Evolutionary conservation across 2,113 vertebrate species (phyloP).

Genomic region (Verasper variegatus): DNA sequence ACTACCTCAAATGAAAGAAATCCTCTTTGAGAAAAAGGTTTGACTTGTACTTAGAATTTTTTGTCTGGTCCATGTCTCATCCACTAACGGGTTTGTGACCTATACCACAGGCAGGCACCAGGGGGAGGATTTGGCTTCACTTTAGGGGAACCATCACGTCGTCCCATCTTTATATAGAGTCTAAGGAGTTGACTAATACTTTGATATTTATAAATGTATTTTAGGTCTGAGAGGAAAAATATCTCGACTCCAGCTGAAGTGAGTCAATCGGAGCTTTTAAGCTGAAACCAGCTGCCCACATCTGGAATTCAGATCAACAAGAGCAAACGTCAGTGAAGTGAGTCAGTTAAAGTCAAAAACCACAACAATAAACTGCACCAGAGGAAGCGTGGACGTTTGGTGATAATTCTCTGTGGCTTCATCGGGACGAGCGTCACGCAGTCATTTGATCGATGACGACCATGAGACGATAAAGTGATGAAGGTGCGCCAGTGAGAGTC

Average conservation of each 20-base stretch:
- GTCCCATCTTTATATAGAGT: background rate
- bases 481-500: conserved; percentile 11
- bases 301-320: background rate
- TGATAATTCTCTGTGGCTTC: background rate
- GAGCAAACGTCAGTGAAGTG: background rate
- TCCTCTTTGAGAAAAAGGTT: no score
- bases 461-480: no score
- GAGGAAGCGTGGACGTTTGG: background rate
- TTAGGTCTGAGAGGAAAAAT: no score
- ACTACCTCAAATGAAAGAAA: no score
- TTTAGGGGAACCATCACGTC: background rate
- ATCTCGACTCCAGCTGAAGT: no score
- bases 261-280: background rate
- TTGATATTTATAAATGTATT: no score
- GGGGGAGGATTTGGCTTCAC: background rate
- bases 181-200: background rate
- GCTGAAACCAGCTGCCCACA: background rate
- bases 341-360: background rate
- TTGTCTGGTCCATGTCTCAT: no score
- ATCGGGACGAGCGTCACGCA: background rate
- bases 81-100: no score
- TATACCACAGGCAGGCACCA: no score
- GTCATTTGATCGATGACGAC: background rate
- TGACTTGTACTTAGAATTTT: no score
- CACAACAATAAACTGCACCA: background rate